Evolutionary conservation across 2,888 invertebrate species (phyloP), one percentile per base, ranked within the genome.

Genomic region (Aporophyla nigra): DNA sequence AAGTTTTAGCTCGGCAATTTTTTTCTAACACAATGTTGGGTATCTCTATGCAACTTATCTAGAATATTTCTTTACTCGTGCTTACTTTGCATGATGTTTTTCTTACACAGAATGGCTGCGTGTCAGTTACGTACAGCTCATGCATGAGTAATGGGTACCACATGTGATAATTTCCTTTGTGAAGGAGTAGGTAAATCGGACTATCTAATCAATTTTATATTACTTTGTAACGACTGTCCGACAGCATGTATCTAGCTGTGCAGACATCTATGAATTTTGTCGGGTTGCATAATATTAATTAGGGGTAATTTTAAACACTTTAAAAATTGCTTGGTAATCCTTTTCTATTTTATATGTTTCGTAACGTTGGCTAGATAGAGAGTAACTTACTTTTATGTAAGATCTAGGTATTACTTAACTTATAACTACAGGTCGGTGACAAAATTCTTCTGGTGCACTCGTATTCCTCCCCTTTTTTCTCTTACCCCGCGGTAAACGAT

Each of bases 121-220:
- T 81, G 73, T 40, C 49, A 65, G 49, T 51, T 59, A 69, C 14
- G 14, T 82, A 69, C 16, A 59, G 68, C 61, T 59, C 63, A 63
- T 71, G 63, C 59, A 63, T 71, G 63, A 65, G 70, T 66, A 56
- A 67, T 71, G 71, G 7, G 3, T 49, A 68, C 33, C 14, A 51
- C 24, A 71, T 71, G 51, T 71, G 49, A 71, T 77, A 59, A 82
- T 77, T 77, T 82, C 19, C 65, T 71, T 77, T 82, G 77, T 77
- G 19, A 49, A 43, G 27, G 27, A 58, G 27, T 66, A 82, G 27
- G 46, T 66, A 72, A 78, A 73, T 56, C 27, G 40, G 19, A 27
- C 56, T 73, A 82, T 82, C 82, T 81, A 82, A 82, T 72, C 68
- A 69, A 69, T 71, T 71, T 53, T 72, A 71, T 65, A 61, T 59